phyloP scores from a whole-genome alignment of 2,888 invertebrate genomes.

The Dinocampus coccinellae region DNA sequence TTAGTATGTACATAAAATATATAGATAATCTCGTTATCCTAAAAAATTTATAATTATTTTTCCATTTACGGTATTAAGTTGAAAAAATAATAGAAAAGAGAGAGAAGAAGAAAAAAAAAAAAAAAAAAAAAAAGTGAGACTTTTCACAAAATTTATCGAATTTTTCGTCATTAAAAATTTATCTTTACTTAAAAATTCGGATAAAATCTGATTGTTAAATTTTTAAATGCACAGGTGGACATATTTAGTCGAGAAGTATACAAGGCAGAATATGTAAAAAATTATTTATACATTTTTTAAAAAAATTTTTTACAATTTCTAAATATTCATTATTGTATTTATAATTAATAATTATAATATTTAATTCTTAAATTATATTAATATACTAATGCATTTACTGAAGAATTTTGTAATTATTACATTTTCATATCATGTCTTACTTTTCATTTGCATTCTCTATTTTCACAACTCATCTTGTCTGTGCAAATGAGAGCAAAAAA shows the following conservation, averaged over 20 bases:
- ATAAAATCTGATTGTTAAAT: background rate
- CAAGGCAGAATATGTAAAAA: slow-evolving; percentile 23
- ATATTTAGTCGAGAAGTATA: slow-evolving; percentile 22
- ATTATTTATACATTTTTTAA: background rate
- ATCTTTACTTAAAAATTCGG: slow-evolving; percentile 3
- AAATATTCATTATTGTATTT: background rate
- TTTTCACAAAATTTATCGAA: background rate
- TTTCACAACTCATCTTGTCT: background rate
- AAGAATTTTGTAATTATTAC: background rate
- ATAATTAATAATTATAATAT: background rate
- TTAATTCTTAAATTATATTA: slow-evolving; percentile 11
- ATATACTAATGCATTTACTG: background rate
- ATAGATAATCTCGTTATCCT: slow-evolving; percentile 23
- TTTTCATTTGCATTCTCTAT: background rate
- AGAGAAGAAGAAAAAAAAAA: background rate
- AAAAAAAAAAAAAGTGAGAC: background rate
- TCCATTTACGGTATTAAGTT: background rate
- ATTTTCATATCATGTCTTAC: no score
- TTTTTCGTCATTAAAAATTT: background rate
- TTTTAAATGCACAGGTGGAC: slow-evolving; percentile 12
- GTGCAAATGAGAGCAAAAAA: slow-evolving; percentile 8
- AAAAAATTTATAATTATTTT: background rate
- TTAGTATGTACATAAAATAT: slow-evolving; percentile 35
- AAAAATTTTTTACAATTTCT: background rate
- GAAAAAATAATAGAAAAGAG: background rate